Base-by-base conservation (phyloP, 1,140 invertebrate species). In the Littorina saxatilis region DNA sequence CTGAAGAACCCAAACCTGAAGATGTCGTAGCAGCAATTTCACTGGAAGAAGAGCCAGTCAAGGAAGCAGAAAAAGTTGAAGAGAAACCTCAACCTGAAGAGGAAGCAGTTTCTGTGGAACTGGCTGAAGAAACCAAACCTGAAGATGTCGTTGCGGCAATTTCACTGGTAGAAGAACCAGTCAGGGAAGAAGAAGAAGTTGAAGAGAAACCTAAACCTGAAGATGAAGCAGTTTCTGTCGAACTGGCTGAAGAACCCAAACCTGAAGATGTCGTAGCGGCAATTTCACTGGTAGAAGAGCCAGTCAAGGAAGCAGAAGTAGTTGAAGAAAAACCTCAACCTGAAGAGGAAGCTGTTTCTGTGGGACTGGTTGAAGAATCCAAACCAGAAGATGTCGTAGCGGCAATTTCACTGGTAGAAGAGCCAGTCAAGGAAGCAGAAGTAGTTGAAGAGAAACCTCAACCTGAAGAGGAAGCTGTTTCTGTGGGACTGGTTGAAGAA, bases 301-400 rank as follows among this genome's bases (percentile, higher is more conserved):
- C 82, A 66, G 40, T 63, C 27, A 47, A 73, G 39, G 68, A 72
- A 85, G 55, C 27, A n/a, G 0, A n/a, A 27, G 55, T n/a, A 61
- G 55, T 9, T 52, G 77, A 61, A 37, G 43, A 82, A 63, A 58
- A 55, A 66, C 32, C 50, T 17, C 4, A 79, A 55, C 47, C 55
- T 50, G 84, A 84, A 66, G 78, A 83, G 11, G 84, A 78, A 61
- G 82, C 85, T 66, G 81, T 82, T 74, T 68, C n/a, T 11, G 13
- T 77, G 20, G 70, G 61, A 17, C 23, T 70, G 7, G 40, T 40
- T 1, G 75, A 78, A 13, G 47, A 63, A n/a, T 73, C 80, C 23
- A 70, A 80, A 61, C 73, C 72, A 13, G 82, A 82, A 84, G 78
- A 79, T 17, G 61, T 66, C 35, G 81, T 83, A 68, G 77, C 43